These are phyloP conservation scores for Meriones unguiculatus DNA, from an alignment of 2,113 vertebrate species.

Conservation along the genomic window DNA sequence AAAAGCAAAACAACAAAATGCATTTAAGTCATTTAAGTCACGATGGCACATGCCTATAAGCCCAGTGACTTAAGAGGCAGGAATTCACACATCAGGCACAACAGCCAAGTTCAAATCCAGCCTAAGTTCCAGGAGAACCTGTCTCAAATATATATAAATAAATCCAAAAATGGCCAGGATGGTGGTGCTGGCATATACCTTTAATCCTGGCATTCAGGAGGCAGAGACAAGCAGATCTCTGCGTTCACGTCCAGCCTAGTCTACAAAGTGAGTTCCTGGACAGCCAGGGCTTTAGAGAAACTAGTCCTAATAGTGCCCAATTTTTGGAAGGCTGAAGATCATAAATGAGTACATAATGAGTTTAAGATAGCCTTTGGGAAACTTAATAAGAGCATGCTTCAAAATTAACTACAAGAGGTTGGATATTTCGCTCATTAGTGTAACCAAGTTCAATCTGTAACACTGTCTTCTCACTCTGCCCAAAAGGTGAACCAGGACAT, in stretches of 20 bases:
- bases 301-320: too few species aligned
- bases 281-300: neutral
- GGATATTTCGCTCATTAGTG: neutral
- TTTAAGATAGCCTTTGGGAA: neutral
- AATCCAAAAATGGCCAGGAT: neutral
- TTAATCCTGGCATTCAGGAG: neutral
- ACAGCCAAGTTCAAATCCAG: neutral
- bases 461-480: neutral
- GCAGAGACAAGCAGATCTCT: neutral
- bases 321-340: neutral
- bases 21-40: neutral
- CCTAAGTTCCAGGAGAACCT: neutral
- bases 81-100: neutral
- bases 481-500: neutral
- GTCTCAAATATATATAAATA: neutral
- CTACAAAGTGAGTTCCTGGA: neutral
- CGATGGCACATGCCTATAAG: neutral
- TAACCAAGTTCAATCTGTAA: neutral
- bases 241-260: neutral
- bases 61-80: neutral
- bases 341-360: neutral
- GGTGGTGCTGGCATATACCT: neutral
- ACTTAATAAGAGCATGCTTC: neutral
- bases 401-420: neutral
- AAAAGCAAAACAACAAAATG: neutral